Base-by-base conservation (phyloP, 2,797 vertebrate species). In the Sebastiscus albofasciatus region DNA sequence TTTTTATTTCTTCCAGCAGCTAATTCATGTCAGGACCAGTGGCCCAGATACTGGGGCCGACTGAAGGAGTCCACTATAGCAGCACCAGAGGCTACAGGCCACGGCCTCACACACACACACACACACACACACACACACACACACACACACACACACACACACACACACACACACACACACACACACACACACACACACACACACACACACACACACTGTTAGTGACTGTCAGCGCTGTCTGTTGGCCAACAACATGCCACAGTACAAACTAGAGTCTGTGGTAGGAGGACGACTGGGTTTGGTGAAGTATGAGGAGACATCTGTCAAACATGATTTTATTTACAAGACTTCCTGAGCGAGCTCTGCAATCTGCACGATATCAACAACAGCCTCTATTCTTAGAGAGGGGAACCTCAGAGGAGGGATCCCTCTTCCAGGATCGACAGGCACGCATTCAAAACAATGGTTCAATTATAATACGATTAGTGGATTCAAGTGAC, bases 11-110 rank as follows among this genome's bases (percentile, higher is more conserved):
- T 31, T 20, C 10, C 55, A 12, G 71, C 54, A n/a, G 65, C 56
- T 80, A 77, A 90, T 88, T 90, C 87, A 76, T 86, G 86, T 88
- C 81, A 82, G 87, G 85, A 89, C 89, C 85, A 84, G 86, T 92
- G 89, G 90, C 93, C 92, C 85, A 91, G 90, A 92, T 92, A 82
- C 70, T 31, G 62, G 58, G 65, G 69, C 86, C 71, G 65, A 75
- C 76, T 39, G 22, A 73, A 55, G 66, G 55, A 79, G 42, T 84
- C 77, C 65, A 81, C 84, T 79, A 34, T 14, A 80, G 61, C 79
- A 88, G 64, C 82, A 86, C 87, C 90, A 80, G 81, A 79, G 85
- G 87, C 93, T 81, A 81, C 83, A 76, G 83, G 80, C 72, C 88
- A 85, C n/a, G 0, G 36, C 73, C 26, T 60, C 55, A 7, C 31